Percentiles rank a stretch among this genome's conserved stretches.
These are phyloP conservation scores for Thalpophila matura DNA, from an alignment of 2,888 invertebrate species.

Conservation along the genomic window DNA sequence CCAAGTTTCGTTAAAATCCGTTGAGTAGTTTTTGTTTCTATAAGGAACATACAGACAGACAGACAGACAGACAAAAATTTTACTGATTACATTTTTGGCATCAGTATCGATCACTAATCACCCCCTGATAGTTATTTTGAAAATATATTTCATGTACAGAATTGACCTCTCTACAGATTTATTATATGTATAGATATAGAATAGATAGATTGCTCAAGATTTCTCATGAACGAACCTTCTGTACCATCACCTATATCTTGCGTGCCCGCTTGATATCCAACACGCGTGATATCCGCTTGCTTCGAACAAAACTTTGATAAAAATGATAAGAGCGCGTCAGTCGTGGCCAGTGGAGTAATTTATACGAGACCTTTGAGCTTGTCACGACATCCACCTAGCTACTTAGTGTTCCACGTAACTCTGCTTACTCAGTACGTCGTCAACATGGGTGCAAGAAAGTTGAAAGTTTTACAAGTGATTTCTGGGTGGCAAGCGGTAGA, in stretches of 20 bases:
- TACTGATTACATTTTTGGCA: no score
- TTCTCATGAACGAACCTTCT: conserved; percentile 34
- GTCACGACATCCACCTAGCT: conserved; percentile 59
- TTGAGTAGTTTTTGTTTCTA: no score
- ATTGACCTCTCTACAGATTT: no score
- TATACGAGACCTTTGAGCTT: conserved; percentile 74
- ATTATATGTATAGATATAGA: no score
- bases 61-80: no score
- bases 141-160: no score
- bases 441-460: conserved; percentile 76
- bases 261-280: conserved; percentile 37
- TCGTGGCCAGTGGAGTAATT: conserved; percentile 66
- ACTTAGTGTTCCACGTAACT: neutral
- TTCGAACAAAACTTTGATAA: conserved; percentile 70
- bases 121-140: no score
- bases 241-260: neutral
- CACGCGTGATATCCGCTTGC: conserved; percentile 66
- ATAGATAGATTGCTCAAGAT: no score
- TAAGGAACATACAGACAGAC: no score
- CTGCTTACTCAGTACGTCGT: conserved; percentile 17
- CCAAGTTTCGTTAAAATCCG: no score
- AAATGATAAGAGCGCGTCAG: conserved; percentile 74
- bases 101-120: no score
- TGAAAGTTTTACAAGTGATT: conserved; percentile 77
- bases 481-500: conserved; percentile 84